Evolutionary conservation across 2,888 invertebrate species (phyloP), one percentile per base, ranked within the genome.

Genomic region (Drosophila picticornis): DNA sequence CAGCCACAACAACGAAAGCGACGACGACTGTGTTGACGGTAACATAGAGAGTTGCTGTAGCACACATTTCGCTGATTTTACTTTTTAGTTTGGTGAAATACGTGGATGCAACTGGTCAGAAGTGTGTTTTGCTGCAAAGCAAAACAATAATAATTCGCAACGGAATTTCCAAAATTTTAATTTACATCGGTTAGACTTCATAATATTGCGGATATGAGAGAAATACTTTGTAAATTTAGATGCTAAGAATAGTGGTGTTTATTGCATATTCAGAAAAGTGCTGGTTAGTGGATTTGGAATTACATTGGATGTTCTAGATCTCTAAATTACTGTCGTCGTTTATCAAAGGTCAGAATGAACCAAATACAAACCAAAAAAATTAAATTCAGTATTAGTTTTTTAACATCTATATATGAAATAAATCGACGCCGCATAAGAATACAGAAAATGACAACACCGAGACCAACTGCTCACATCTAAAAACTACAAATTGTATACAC

Each of bases 21-120:
- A 27, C 50, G 50, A 50, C 27, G 50, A 27, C 50, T 27, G 27
- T 50, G 19, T 25, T 27, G 67, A 75, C 59, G 38, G 53, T 50
- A 69, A 58, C 62, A 55, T 51, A 59, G 52, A 62, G 61, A 59
- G 51, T 78, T 75, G 77, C 72, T 68, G 62, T 46, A 27, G 63
- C 56, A 53, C 46, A 46, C 57, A 55, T 81, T 84, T 89, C 84
- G 77, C 77, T 77, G 83, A 84, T 90, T 91, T 64, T 88, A 75
- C 80, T 74, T 83, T 91, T 91, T 85, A 91, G 92, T 91, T 90
- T 91, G 75, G 84, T 87, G 83, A 81, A 88, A 87, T 88, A 83
- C 91, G 90, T 90, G 83, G 81, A 84, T 83, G 82, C 82, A 85
- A 76, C 71, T 87, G 87, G 92, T 90, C 84, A 83, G 72, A 66